Conservation (phyloP, 1,140 invertebrate species). For the Drosophila nigromelanica region DNA sequence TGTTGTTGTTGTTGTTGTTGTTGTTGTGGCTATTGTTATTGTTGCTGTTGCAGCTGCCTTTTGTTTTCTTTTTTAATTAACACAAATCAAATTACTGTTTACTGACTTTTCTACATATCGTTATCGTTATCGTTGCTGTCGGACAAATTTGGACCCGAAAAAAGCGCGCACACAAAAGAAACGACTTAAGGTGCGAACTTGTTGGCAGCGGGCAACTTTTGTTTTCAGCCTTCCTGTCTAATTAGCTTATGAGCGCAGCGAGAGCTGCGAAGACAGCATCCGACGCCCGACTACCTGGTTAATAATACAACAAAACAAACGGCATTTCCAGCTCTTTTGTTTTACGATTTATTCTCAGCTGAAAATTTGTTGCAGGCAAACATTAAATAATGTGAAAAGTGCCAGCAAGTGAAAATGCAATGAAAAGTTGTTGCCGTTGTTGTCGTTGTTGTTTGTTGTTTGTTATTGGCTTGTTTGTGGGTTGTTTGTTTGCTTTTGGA, state of each 20-base stretch:
- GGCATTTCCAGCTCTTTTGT: slow-evolving; percentile 27
- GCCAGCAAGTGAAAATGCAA: slow-evolving; percentile 75
- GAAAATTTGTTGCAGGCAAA: slow-evolving; percentile 41
- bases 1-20: too few relatives aligned
- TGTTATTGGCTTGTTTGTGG: slow-evolving; percentile 32
- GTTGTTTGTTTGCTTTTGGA: slow-evolving; percentile 48
- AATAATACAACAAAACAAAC: not conserved
- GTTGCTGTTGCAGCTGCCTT: slow-evolving; percentile 22
- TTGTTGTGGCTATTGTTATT: slow-evolving; percentile 15
- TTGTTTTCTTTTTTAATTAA: slow-evolving; percentile 81
- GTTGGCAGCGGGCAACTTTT: slow-evolving; percentile 41
- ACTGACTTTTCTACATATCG: slow-evolving; percentile 52
- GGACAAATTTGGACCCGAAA: slow-evolving; percentile 10
- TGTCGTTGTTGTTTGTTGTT: slow-evolving; percentile 23
- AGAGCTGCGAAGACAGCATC: not conserved
- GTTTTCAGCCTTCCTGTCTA: slow-evolving; percentile 47
- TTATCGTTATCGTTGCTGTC: slow-evolving; percentile 42
- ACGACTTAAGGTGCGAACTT: slow-evolving; percentile 69
- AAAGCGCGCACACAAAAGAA: slow-evolving; percentile 12
- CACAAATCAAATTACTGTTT: slow-evolving; percentile 72
- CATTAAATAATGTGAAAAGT: slow-evolving; percentile 78
- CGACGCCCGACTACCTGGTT: not conserved
- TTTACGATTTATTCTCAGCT: slow-evolving; percentile 40
- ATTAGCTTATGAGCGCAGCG: slow-evolving; percentile 38
- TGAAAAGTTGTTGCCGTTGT: slow-evolving; percentile 57